These are phyloP conservation scores for Ispidina lecontei DNA, from an alignment of 2,797 vertebrate genomes.

Conservation along the genomic window DNA sequence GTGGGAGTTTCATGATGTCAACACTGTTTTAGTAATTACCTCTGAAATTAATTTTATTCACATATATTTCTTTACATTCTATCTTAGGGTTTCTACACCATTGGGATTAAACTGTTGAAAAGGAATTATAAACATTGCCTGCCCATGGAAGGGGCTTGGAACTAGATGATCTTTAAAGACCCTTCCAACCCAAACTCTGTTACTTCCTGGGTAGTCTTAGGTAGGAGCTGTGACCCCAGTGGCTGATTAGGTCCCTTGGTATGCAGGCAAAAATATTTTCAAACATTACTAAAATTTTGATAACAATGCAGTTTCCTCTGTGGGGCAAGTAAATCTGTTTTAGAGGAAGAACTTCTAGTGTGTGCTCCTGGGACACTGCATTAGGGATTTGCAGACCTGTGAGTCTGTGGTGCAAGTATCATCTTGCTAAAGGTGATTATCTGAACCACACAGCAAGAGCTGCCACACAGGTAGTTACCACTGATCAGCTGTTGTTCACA, in stretches of 20 bases:
- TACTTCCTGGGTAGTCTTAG: not conserved
- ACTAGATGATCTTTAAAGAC: too few species aligned
- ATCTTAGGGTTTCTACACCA: not conserved
- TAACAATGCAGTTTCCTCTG: not conserved
- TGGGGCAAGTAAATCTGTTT: not conserved
- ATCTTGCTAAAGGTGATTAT: not conserved
- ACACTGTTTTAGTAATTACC: not conserved
- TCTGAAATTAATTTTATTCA: not conserved
- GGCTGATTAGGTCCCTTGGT: not conserved
- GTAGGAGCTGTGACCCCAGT: not conserved
- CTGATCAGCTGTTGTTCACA: not conserved
- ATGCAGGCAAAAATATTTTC: not conserved
- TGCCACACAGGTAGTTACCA: not conserved
- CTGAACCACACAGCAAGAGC: not conserved
- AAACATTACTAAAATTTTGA: not conserved
- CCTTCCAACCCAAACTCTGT: too few species aligned
- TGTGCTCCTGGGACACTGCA: not conserved
- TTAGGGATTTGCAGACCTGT: not conserved
- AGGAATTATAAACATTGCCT: not conserved
- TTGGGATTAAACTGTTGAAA: not conserved
- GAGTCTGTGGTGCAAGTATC: not conserved
- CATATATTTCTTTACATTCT: not conserved
- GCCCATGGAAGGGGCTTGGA: too few species aligned
- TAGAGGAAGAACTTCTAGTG: not conserved
- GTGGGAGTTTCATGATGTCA: not conserved